Evolutionary conservation across 1,140 invertebrate genomes (phyloP).

Genomic region (Arctopsyche grandis): DNA sequence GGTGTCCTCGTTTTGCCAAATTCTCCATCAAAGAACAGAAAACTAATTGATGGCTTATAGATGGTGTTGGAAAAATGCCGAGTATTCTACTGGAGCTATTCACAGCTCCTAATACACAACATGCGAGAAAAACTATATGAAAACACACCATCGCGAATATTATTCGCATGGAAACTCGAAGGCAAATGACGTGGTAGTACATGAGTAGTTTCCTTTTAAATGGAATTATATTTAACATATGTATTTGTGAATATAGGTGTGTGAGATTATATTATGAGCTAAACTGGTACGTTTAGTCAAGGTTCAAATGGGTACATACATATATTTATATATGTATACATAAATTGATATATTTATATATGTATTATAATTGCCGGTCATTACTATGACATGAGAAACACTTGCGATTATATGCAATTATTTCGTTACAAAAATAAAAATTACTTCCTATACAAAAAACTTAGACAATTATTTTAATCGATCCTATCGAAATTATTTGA

Average conservation of each 20-base stretch:
- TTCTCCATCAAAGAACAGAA: constrained; percentile 59
- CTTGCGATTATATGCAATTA: background rate
- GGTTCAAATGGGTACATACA: background rate
- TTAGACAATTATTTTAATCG: too few relatives aligned
- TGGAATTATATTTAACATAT: too few relatives aligned
- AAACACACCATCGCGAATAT: too few relatives aligned
- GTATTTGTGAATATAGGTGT: too few relatives aligned
- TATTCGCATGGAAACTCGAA: too few relatives aligned
- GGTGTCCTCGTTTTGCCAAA: constrained; percentile 62
- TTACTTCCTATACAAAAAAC: background rate
- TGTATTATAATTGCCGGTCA: too few relatives aligned
- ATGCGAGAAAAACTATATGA: background rate
- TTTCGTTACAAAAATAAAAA: background rate
- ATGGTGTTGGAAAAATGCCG: constrained; percentile 62
- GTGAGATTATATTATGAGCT: too few relatives aligned
- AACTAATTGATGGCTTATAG: constrained; percentile 63
- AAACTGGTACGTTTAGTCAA: too few relatives aligned
- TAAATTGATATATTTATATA: background rate
- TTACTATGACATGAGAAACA: too few relatives aligned
- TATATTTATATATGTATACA: background rate
- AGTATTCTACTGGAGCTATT: constrained; percentile 57
- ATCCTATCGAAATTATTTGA: background rate
- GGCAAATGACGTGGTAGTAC: too few relatives aligned
- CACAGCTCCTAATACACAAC: background rate
- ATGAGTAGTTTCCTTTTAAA: too few relatives aligned